Percentiles rank a stretch among this genome's conserved stretches.
Conservation (phyloP, 2,113 vertebrate species). For the Atractosteus spatula region DNA sequence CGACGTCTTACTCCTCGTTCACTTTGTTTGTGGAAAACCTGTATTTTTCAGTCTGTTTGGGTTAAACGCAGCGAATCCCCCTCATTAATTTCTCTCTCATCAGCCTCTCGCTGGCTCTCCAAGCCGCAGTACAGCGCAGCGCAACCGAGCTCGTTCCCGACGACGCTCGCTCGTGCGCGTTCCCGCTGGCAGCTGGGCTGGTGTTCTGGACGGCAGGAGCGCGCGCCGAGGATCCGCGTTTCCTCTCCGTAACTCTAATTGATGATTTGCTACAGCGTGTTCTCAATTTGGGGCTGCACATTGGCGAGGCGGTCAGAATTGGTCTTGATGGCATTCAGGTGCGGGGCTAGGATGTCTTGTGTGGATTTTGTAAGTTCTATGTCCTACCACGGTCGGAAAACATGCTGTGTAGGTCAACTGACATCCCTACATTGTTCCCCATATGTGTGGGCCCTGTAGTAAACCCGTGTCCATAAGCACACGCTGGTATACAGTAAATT, state of each 20-base stretch:
- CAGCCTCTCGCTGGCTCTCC: background rate
- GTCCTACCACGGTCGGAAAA: too few relatives aligned
- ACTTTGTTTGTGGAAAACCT: background rate
- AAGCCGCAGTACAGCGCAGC: conserved; percentile 3
- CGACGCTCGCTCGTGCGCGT: conserved; percentile 25
- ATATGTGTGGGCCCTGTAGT: too few relatives aligned
- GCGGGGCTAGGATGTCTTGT: too few relatives aligned
- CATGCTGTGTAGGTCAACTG: too few relatives aligned
- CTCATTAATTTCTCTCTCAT: conserved; percentile 13
- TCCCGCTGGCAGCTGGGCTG: conserved; percentile 26
- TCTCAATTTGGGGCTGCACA: too few relatives aligned
- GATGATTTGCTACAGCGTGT: too few relatives aligned
- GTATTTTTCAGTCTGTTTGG: background rate
- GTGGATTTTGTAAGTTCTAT: too few relatives aligned
- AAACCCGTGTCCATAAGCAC: too few relatives aligned
- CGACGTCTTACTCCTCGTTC: background rate
- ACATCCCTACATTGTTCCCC: too few relatives aligned
- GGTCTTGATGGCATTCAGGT: too few relatives aligned
- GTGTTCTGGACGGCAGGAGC: conserved; percentile 15
- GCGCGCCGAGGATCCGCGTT: background rate
- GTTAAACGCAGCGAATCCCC: background rate
- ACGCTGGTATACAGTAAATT: too few relatives aligned
- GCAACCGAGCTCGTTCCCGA: conserved; percentile 29
- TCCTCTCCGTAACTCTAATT: background rate
- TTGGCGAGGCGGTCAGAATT: background rate